Base-by-base conservation (phyloP, 2,888 invertebrate genomes). In the Meteorus colon region DNA sequence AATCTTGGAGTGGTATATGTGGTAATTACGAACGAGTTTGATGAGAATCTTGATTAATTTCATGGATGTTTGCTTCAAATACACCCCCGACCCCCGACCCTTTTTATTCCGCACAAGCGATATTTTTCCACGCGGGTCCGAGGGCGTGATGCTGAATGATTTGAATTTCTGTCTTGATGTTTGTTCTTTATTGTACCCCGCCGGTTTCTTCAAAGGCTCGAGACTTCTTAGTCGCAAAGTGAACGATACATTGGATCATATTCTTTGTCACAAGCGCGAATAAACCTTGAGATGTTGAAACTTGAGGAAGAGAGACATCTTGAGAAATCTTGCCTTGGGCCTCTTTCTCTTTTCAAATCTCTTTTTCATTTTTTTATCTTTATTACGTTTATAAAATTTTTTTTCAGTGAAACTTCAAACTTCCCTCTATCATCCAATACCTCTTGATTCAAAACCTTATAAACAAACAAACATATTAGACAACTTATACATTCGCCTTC, bases 401-500 rank as follows among this genome's bases (percentile, higher is more conserved):
- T 24, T 78, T 78, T 74, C 69, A 87, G 87, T 85, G 87, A 89
- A 88, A 89, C 89, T 89, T 89, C 88, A 89, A 89, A 89, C 88
- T 89, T 89, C 89, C 89, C 89, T 89, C 89, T 88, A 89, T 94
- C 94, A 94, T 94, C 94, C 94, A 93, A 94, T 93, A 93, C 93
- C 93, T 94, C 94, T 94, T 94, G 93, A 93, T 94, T 94, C 93
- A 93, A 93, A 93, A 94, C 94, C 94, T 94, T 94, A 93, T 93
- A 94, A 94, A 94, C 93, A 94, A 94, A 94, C 93, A 94, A 94
- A 94, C 84, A 87, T 86, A 88, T 89, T 89, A 89, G 89, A 89
- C 86, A 89, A 86, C 86, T 86, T 87, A 41, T 41, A 86, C 83
- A 76, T 78, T 84, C 83, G 82, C 82, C 84, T 80, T 80, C 85